Base-by-base conservation (phyloP, 2,888 invertebrate genomes). In the Eurois occulta region DNA sequence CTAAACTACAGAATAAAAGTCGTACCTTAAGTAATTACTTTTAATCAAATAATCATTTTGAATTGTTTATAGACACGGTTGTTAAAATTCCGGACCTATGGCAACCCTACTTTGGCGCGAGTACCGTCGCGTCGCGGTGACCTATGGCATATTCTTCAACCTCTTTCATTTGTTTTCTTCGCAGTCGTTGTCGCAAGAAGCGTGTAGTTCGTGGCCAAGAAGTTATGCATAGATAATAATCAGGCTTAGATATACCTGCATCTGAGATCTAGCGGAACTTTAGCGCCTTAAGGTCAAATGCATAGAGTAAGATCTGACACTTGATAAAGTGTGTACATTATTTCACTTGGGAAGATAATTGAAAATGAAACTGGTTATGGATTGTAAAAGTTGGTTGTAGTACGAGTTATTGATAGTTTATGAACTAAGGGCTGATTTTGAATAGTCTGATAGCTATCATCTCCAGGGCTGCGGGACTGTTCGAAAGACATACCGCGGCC, bases 261-360 rank as follows among this genome's bases (percentile, higher is more conserved):
- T 69, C 55, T 84, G 10, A 80, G 65, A 80, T 35, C 46, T 84
- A 69, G 65, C 80, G 68, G 74, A 60, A 70, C 83, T 69, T 80
- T 80, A 83, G 38, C 83, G 80, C 84, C 84, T 72, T n/a, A 0
- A 52, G 84, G 84, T 81, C 80, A 84, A 84, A 84, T 46, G 60
- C 62, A 81, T 81, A 72, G 48, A 78, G 68, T n/a, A 79, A 64
- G 67, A 81, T 84, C 81, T 48, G 68, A 80, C 84, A 52, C 65
- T 46, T 55, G 81, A 84, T 84, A 80, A 55, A 62, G 3, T 52
- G 32, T 55, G 28, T 43, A 67, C 52, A 66, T 80, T 80, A 80
- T 81, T 72, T 68, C 1, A 60, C 35, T 69, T 58, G 18, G 18
- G 11, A 60, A 69, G n/a, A 52, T 81, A 81, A 81, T 81, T 81